phyloP scores from a whole-genome alignment of 2,797 vertebrate genomes.

The Characodon lateralis region DNA sequence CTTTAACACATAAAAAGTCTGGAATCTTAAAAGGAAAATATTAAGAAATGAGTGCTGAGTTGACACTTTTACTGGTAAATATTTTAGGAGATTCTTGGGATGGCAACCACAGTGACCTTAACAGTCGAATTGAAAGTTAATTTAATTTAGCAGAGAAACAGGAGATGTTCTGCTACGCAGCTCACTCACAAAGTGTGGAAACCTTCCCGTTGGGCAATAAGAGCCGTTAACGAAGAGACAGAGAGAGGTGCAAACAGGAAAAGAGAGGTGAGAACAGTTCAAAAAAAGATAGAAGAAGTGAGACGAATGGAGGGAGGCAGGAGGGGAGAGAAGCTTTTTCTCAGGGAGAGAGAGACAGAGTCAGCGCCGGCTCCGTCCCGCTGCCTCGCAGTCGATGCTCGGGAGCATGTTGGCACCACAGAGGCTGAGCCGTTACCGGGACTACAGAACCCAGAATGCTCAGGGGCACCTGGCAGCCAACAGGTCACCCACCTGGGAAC shows the following conservation, averaged over 20 bases:
- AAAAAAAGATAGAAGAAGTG: slow-evolving; percentile 56
- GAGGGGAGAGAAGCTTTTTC: slow-evolving; percentile 18
- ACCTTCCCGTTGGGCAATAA: neutral
- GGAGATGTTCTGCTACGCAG: neutral
- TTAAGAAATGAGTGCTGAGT: no score
- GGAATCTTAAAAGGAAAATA: no score
- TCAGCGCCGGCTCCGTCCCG: slow-evolving; percentile 29
- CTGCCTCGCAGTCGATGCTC: slow-evolving; percentile 29
- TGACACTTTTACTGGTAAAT: no score
- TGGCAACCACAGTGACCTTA: neutral
- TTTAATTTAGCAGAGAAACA: neutral
- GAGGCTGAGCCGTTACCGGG: slow-evolving; percentile 44
- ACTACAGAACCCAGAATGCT: slow-evolving; percentile 75
- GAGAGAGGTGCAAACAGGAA: slow-evolving; percentile 25
- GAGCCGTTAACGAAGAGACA: neutral
- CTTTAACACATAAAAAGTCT: neutral
- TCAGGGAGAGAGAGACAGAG: slow-evolving; percentile 33
- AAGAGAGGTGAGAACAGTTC: slow-evolving; percentile 55
- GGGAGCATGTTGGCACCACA: slow-evolving; percentile 68
- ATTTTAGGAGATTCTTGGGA: no score
- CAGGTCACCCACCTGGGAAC: slow-evolving; percentile 61
- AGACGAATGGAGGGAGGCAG: slow-evolving; percentile 39
- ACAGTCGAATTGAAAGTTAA: no score
- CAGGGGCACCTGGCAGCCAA: slow-evolving; percentile 40
- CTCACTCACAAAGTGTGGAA: neutral